A percentile compares a stretch with the other conserved stretches of the same genome.
phyloP scores from a whole-genome alignment of 2,797 vertebrate species.

The Cichlasoma orientale region DNA sequence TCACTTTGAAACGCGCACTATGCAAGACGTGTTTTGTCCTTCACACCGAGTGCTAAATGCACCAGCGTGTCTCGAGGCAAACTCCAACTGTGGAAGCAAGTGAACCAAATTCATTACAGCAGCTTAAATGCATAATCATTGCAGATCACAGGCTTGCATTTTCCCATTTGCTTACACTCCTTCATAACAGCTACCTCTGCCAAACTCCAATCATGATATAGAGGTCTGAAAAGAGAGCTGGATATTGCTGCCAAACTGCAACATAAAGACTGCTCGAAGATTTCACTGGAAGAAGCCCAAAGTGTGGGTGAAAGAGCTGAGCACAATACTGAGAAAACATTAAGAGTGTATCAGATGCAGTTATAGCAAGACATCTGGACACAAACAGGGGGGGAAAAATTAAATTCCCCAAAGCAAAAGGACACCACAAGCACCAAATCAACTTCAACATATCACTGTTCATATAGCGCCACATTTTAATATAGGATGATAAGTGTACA shows the following conservation, averaged over 20 bases:
- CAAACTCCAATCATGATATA: slow-evolving; percentile 35
- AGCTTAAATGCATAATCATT: slow-evolving; percentile 8
- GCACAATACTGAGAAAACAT: neutral
- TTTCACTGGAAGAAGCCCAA: slow-evolving; percentile 11
- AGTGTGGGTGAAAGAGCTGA: neutral
- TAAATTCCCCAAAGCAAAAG: no score
- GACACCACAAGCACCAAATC: neutral
- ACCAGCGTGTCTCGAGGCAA: neutral
- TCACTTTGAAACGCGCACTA: neutral
- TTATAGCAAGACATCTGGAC: neutral
- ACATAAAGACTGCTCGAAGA: slow-evolving; percentile 15
- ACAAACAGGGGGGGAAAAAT: neutral
- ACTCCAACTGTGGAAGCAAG: neutral
- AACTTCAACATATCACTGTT: neutral
- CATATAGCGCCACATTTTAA: neutral
- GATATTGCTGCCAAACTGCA: slow-evolving; percentile 33
- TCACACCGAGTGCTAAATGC: neutral
- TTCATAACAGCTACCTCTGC: slow-evolving; percentile 23
- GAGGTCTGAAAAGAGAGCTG: neutral
- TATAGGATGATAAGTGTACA: neutral
- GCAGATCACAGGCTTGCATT: slow-evolving; percentile 8
- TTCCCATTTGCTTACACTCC: slow-evolving; percentile 12
- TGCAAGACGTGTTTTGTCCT: neutral
- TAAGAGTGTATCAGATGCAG: neutral
- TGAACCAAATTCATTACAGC: slow-evolving; percentile 4